Evolutionary conservation across 1,140 invertebrate species (phyloP), one percentile per base, ranked within the genome.

Genomic region (Formica exsecta): DNA sequence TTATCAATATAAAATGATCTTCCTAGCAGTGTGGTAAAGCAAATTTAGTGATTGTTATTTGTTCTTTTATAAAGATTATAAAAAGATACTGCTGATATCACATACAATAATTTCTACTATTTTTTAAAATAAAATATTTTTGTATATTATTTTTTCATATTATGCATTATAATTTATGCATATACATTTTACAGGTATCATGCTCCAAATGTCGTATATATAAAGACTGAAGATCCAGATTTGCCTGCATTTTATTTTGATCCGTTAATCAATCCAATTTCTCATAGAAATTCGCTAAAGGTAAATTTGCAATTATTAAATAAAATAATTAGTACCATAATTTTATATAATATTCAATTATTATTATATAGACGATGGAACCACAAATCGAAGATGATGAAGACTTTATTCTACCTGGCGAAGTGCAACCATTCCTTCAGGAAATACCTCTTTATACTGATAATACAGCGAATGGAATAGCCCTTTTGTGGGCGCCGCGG

Each of bases 161-260:
- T 44, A 5, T 44, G 3, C 25, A 79, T 57, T 38, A 32, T 32
- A 6, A 79, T 59, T 36, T 54, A 44, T 51, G 4, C 4, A 59
- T 62, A 16, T 77, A 41, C 73, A 1, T 77, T 83, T 95, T 95
- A 66, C 88, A 99, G 98, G 98, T 99, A 99, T 95, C 99, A 99
- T 94, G 98, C 98, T 7, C 99, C 99, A 61, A 99, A 99, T 95
- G 99, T 99, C 22, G 99, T 99, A 0, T 99, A 99, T 93, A 99
- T 99, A 91, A 99, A 99, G 96, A 99, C 99, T 2, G 99, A 99
- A 96, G 99, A 99, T 97, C 99, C 99, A n/a, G 99, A 99, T 96
- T 96, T 99, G 75, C 99, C 99, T 29, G 99, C 99, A 0, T 99
- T 99, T 95, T 99, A 99, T 95, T 99, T 99, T 96, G 99, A 99